Percentiles rank a stretch among this genome's conserved stretches.
These are phyloP conservation scores for Lobophora halterata DNA, from an alignment of 2,888 invertebrate genomes.

Conservation along the genomic window DNA sequence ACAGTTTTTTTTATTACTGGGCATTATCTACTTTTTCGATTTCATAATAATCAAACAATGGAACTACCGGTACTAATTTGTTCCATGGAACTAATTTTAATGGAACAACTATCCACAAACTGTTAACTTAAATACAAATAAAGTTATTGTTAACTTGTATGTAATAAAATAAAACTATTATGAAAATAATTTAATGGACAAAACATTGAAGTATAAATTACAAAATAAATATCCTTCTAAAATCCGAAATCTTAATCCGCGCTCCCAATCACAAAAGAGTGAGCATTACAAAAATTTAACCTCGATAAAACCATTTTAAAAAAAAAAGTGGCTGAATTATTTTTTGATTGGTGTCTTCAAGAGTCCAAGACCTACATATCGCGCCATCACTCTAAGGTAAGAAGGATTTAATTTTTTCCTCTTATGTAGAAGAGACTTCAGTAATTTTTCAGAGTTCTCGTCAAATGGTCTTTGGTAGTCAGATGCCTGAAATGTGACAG, in stretches of 20 bases:
- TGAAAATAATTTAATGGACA: constrained; percentile 13
- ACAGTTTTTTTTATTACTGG: no score
- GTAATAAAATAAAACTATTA: no score
- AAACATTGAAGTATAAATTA: constrained; percentile 5
- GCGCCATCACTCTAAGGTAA: constrained; percentile 71
- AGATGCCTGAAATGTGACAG: constrained; percentile 67
- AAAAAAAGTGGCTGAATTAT: constrained; percentile 3
- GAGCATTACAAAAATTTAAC: constrained; percentile 16
- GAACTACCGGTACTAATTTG: no score
- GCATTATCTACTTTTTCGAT: no score
- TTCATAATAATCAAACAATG: no score
- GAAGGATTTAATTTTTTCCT: constrained; percentile 67
- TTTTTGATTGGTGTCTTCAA: constrained; percentile 46
- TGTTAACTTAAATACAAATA: no score
- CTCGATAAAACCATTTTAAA: neutral
- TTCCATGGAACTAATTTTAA: no score
- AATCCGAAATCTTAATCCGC: no score
- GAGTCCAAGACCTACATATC: constrained; percentile 69
- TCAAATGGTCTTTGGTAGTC: constrained; percentile 67
- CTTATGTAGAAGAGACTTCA: constrained; percentile 60
- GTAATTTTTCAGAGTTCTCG: constrained; percentile 55
- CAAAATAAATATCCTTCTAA: constrained; percentile 7
- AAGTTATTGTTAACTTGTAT: no score
- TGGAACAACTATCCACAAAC: no score
- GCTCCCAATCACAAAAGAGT: no score